Percentiles rank a stretch among this genome's conserved stretches.
These are phyloP conservation scores for Somateria mollissima DNA, from an alignment of 2,797 vertebrate genomes.

Conservation along the genomic window DNA sequence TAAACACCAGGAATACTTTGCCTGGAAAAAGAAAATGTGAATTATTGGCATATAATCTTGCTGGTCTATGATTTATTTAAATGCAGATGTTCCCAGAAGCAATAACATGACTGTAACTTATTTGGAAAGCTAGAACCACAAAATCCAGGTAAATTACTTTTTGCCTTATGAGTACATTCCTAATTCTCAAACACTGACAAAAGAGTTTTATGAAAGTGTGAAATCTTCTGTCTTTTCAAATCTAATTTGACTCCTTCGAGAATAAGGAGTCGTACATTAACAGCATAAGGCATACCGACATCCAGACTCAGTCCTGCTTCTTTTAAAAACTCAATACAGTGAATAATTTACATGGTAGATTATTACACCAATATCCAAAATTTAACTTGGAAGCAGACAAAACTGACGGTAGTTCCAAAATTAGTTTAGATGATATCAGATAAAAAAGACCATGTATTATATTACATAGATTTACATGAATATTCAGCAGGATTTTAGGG, in stretches of 20 bases:
- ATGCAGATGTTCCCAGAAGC: not conserved
- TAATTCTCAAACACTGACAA: not conserved
- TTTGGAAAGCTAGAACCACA: not conserved
- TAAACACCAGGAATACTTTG: not conserved
- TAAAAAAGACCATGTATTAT: not conserved
- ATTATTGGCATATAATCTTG: not conserved
- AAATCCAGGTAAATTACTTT: not conserved
- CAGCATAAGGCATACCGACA: rapidly evolving
- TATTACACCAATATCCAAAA: not conserved
- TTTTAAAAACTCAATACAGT: not conserved
- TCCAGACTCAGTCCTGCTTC: not conserved
- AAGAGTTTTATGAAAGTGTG: not conserved
- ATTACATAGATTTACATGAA: not conserved
- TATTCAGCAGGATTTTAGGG: not conserved
- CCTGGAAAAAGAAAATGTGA: not conserved
- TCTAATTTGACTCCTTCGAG: not conserved
- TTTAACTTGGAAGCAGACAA: not conserved
- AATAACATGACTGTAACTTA: not conserved
- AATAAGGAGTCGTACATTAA: not conserved
- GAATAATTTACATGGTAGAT: not conserved
- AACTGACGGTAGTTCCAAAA: not conserved
- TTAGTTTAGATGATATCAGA: not conserved
- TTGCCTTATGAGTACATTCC: not conserved
- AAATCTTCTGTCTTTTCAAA: not conserved
- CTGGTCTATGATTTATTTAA: not conserved